Evolutionary conservation across 1,140 invertebrate species (phyloP), one percentile per base, ranked within the genome.

Genomic region (Trachelipus rathkii): DNA sequence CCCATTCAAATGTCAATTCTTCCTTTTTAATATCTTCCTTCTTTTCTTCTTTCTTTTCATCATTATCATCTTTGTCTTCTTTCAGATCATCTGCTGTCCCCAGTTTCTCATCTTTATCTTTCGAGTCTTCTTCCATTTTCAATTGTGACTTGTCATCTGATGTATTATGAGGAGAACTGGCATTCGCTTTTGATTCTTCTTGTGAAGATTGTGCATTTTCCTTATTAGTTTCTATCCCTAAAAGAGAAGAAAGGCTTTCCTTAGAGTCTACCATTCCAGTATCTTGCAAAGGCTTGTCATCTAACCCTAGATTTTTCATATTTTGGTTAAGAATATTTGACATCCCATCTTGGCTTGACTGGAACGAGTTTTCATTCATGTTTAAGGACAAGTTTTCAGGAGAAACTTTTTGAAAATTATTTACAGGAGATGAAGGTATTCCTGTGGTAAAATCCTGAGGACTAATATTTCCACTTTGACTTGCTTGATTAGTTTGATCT

Each of bases 1-100:
- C 94, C 92, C 92, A 82, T 50, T 87, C 86, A 77, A 79, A 81
- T 11, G 75, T 76, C n/a, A 82, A 70, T 73, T 79, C 76, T 21
- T 81, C 80, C 19, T 79, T 79, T 50, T 81, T 81, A 4, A 43
- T 33, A 45, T 79, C 78, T 44, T 79, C 75, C 13, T 79, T 79
- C 60, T 79, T 76, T 15, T 79, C 78, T 24, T 75, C 60, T n/a
- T 76, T 76, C 5, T 74, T 72, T 53, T 68, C 53, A 67, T 67
- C 73, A 72, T 77, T 60, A 44, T 77, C 60, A 45, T 73, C 45
- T 24, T 33, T 21, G 24, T 72, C 75, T 5, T 79, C 74, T 53
- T 72, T 75, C 15, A 72, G 67, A 21, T 78, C 73, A 53, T 78
- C 71, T 44, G 67, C 43, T 43, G 50, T 46, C 19, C 21, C 23